Evolutionary conservation across 2,113 vertebrate genomes (phyloP).

Genomic region (Microtus montanus): DNA sequence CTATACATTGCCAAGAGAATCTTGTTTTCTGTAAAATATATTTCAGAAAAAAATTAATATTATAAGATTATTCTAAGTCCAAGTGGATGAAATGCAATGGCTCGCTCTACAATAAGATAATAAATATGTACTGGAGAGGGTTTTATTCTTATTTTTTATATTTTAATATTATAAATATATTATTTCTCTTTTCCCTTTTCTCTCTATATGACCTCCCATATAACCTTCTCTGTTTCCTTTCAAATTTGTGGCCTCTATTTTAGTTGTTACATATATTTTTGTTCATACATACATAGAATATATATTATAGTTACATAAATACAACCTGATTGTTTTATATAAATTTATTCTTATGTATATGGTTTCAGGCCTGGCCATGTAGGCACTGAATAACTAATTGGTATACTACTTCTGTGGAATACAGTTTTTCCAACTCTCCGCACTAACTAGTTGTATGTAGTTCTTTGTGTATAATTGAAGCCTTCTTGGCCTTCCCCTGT

Average conservation of each 20-base stretch:
- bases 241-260: background rate
- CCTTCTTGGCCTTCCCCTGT: too few species aligned
- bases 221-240: background rate
- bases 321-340: background rate
- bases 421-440: too few species aligned
- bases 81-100: background rate
- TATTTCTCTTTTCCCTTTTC: background rate
- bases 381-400: too few species aligned
- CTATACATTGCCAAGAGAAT: background rate
- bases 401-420: too few species aligned
- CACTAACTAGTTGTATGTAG: too few species aligned
- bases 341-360: too few species aligned
- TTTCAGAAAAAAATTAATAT: background rate
- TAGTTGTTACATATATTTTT: too few species aligned
- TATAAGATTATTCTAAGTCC: background rate
- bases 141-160: background rate
- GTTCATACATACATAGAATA: background rate
- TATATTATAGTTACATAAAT: background rate
- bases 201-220: background rate
- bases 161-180: background rate
- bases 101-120: background rate
- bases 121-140: background rate
- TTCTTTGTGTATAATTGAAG: too few species aligned
- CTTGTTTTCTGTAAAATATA: background rate
- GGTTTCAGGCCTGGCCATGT: too few species aligned